Evolutionary conservation across 2,888 invertebrate species (phyloP).

Genomic region (Ochlodes sylvanus): DNA sequence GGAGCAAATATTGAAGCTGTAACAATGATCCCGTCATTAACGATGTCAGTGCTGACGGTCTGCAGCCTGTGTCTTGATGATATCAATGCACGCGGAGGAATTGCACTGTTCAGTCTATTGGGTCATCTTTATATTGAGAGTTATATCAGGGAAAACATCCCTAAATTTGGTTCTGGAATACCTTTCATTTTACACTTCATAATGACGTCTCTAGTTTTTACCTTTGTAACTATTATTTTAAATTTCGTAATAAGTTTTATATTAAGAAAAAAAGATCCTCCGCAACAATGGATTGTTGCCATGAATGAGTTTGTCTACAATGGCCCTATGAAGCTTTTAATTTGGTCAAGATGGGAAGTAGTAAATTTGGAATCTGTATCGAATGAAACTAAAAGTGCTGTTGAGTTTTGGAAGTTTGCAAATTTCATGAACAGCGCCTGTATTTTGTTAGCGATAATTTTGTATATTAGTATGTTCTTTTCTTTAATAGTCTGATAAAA

Average conservation of each 20-base stretch:
- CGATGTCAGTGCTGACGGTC: slow-evolving; percentile 51
- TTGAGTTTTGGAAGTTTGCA: slow-evolving; percentile 52
- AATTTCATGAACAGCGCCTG: slow-evolving; percentile 50
- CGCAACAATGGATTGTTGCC: slow-evolving; percentile 47
- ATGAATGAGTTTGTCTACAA: slow-evolving; percentile 49
- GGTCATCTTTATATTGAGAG: slow-evolving; percentile 53
- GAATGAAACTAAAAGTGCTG: slow-evolving; percentile 16
- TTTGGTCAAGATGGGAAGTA: slow-evolving; percentile 51
- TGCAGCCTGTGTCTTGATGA: slow-evolving; percentile 52
- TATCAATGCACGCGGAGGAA: slow-evolving; percentile 47
- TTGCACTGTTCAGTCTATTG: slow-evolving; percentile 54
- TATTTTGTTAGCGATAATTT: slow-evolving; percentile 29
- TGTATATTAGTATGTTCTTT: slow-evolving; percentile 2
- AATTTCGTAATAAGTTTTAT: slow-evolving; percentile 50
- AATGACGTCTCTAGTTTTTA: slow-evolving; percentile 53
- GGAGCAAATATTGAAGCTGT: slow-evolving; percentile 51
- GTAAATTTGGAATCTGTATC: neutral
- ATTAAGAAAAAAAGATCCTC: slow-evolving; percentile 40
- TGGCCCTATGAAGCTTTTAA: slow-evolving; percentile 44
- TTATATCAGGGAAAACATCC: slow-evolving; percentile 49
- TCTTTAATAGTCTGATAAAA: no score
- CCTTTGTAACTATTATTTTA: slow-evolving; percentile 46
- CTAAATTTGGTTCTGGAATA: slow-evolving; percentile 47
- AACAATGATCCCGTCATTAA: slow-evolving; percentile 53
- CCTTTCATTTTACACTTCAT: slow-evolving; percentile 58